A percentile compares a stretch with the other conserved stretches of the same genome.
phyloP scores from a whole-genome alignment of 2,797 vertebrate species.

The Tragopan temminckii region DNA sequence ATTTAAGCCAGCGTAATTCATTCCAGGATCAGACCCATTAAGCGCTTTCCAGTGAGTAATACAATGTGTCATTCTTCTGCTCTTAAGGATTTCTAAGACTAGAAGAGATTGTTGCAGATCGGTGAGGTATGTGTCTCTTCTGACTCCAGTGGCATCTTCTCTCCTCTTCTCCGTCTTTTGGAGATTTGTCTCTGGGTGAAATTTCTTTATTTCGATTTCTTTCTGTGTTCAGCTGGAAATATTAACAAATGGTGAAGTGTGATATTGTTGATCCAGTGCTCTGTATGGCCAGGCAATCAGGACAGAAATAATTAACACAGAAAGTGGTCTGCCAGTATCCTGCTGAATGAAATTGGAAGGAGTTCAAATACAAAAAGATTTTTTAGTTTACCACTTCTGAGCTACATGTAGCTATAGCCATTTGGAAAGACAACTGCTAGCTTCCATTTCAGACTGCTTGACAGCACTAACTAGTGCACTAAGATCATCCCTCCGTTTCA shows the following conservation, averaged over 20 bases:
- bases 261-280: conserved; percentile 75
- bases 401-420: conserved; percentile 76
- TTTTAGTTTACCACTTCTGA: conserved; percentile 81
- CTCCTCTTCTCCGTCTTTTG: conserved; percentile 19
- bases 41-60: conserved; percentile 54
- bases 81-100: conserved; percentile 49
- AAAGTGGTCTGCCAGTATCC: conserved; percentile 83
- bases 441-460: conserved; percentile 77
- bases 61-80: conserved; percentile 27
- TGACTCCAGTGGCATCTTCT: conserved; percentile 28
- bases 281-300: conserved; percentile 83
- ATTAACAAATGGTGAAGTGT: conserved; percentile 78
- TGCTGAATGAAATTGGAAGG: conserved; percentile 83
- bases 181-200: conserved; percentile 68
- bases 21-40: conserved; percentile 71
- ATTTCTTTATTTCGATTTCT: conserved; percentile 71
- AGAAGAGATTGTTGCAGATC: conserved; percentile 14
- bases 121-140: conserved; percentile 23
- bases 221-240: conserved; percentile 74
- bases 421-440: conserved; percentile 83
- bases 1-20: conserved; percentile 55
- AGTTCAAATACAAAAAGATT: conserved; percentile 83
- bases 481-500: conserved; percentile 50
- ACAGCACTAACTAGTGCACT: conserved; percentile 76
- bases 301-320: conserved; percentile 82